Conservation (phyloP, 37 sponge, comb jelly and placozoan species). For the Hormiphora californensis region DNA sequence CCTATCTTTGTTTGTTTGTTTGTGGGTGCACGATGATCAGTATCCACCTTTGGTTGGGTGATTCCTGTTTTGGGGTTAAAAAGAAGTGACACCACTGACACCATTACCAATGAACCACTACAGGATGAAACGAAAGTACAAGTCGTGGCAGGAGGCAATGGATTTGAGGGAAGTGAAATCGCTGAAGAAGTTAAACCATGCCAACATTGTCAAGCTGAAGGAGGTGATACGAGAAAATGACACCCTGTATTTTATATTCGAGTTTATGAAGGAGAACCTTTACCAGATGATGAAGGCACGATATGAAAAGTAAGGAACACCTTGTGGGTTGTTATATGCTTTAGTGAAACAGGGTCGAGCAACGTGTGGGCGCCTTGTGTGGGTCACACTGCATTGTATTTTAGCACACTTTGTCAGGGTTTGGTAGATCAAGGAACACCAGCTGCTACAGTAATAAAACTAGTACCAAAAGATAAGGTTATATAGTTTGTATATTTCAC, state of each 20-base stretch:
- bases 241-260: slow-evolving; percentile 90
- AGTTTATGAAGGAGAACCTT: slow-evolving; percentile 92
- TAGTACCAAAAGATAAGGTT: too few relatives aligned
- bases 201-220: slow-evolving; percentile 76
- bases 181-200: slow-evolving; percentile 83
- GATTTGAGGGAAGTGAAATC: slow-evolving; percentile 93
- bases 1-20: neutral
- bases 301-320: slow-evolving; percentile 39
- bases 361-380: too few relatives aligned
- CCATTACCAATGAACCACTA: neutral
- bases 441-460: too few relatives aligned
- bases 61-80: neutral
- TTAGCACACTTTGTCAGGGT: too few relatives aligned
- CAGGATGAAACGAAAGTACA: slow-evolving; percentile 91
- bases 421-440: too few relatives aligned
- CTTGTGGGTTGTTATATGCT: too few relatives aligned
- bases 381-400: too few relatives aligned
- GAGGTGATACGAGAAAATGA: slow-evolving; percentile 88
- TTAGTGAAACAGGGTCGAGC: too few relatives aligned
- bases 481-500: too few relatives aligned
- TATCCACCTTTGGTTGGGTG: neutral
- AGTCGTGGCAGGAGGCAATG: slow-evolving; percentile 87
- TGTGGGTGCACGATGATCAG: neutral
- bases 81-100: neutral
- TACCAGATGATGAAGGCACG: slow-evolving; percentile 88